A percentile compares a stretch with the other conserved stretches of the same genome.
phyloP scores from a whole-genome alignment of 1,140 invertebrate genomes.

The Monochamus saltuarius region DNA sequence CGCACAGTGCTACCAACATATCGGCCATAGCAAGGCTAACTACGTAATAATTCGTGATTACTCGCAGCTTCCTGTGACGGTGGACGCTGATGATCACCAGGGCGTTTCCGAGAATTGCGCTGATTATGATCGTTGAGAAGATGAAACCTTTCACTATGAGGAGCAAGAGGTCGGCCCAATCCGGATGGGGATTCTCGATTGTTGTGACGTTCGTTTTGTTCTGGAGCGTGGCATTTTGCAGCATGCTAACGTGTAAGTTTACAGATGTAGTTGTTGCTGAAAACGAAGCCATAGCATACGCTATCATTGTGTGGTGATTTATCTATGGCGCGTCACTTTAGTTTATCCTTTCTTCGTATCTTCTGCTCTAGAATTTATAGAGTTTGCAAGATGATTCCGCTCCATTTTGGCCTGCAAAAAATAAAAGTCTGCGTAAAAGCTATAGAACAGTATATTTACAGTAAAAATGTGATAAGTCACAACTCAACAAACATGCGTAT shows the following conservation, averaged over 20 bases:
- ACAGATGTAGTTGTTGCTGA: conserved; percentile 45
- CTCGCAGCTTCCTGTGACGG: conserved; percentile 70
- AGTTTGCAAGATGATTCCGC: too few relatives aligned
- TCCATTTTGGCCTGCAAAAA: too few relatives aligned
- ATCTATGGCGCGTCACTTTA: not conserved
- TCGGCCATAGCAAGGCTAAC: conserved; percentile 91
- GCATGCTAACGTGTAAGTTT: conserved; percentile 28
- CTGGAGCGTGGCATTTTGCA: conserved; percentile 37
- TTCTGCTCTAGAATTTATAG: too few relatives aligned
- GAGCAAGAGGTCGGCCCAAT: conserved; percentile 57
- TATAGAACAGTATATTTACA: too few relatives aligned
- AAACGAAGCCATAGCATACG: conserved; percentile 50
- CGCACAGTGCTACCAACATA: conserved; percentile 86
- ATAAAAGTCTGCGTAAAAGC: too few relatives aligned
- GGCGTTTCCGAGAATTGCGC: conserved; percentile 84
- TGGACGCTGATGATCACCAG: conserved; percentile 80
- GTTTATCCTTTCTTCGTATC: too few relatives aligned
- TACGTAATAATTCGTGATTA: conserved; percentile 94
- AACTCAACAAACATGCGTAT: too few relatives aligned
- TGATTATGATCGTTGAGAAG: conserved; percentile 81
- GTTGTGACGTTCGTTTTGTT: conserved; percentile 45
- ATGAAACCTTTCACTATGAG: conserved; percentile 71
- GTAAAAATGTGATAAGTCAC: too few relatives aligned
- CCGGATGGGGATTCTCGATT: conserved; percentile 45
- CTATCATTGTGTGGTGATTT: conserved; percentile 46